Conservation (phyloP, 2,888 invertebrate species). For the Emmelina monodactyla region DNA sequence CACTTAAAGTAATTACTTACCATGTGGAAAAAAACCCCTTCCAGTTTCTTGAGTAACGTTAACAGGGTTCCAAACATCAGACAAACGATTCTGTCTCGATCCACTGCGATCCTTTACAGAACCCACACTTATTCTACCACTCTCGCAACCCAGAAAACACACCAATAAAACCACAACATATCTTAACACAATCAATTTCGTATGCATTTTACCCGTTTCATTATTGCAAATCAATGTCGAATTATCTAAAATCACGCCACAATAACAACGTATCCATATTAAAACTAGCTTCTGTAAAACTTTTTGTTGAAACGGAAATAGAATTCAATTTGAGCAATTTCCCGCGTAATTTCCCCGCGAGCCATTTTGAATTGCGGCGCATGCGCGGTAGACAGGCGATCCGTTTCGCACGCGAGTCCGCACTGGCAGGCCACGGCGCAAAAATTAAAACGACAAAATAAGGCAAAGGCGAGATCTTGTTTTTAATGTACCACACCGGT, state of each 20-base stretch:
- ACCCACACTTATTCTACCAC: no score
- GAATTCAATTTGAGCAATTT: background rate
- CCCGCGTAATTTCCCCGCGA: background rate
- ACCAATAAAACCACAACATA: background rate
- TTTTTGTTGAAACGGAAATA: no score
- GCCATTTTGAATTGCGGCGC: background rate
- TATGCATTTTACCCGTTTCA: slow-evolving; percentile 46
- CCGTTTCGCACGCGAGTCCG: background rate
- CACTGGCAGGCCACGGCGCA: slow-evolving; percentile 1
- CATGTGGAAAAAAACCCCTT: background rate
- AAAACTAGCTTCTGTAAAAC: no score
- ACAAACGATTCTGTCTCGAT: background rate
- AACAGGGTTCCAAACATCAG: background rate
- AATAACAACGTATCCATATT: no score
- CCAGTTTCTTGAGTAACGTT: background rate
- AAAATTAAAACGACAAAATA: background rate
- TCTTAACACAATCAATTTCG: slow-evolving; percentile 22
- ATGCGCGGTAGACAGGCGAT: background rate
- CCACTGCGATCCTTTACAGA: slow-evolving; percentile 1
- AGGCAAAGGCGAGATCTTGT: background rate
- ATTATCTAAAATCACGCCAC: no score
- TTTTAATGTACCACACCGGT: background rate
- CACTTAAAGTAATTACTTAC: no score
- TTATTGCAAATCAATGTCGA: slow-evolving; percentile 23
- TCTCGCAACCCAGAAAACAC: no score